Percentiles rank a stretch among this genome's conserved stretches.
These are phyloP conservation scores for Tenualosa thibaudeaui DNA, from an alignment of 2,797 vertebrate species.

Conservation along the genomic window DNA sequence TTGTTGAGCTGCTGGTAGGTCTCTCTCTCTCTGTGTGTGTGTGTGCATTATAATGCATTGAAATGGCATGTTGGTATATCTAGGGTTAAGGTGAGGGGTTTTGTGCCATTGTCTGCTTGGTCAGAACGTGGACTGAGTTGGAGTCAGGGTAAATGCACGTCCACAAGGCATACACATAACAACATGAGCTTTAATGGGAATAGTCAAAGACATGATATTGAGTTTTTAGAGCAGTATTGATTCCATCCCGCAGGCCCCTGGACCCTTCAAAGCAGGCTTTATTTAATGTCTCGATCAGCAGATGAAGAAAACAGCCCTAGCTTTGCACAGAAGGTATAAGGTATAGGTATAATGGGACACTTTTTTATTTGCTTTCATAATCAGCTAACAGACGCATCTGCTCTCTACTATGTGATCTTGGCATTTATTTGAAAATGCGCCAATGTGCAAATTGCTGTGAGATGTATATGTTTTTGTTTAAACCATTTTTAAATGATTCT, in stretches of 20 bases:
- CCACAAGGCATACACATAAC: slow-evolving; percentile 21
- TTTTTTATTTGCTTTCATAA: slow-evolving; percentile 73
- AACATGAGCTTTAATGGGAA: slow-evolving; percentile 14
- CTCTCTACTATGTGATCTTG: not conserved
- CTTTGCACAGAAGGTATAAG: slow-evolving; percentile 66
- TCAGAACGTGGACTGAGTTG: not conserved
- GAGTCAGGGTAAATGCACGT: not conserved
- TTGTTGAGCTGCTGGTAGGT: not conserved
- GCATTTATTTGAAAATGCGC: not conserved
- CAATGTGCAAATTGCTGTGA: not conserved
- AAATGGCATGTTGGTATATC: not conserved
- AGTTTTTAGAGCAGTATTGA: slow-evolving; percentile 44
- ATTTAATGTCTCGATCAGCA: slow-evolving; percentile 56
- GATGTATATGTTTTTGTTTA: not conserved
- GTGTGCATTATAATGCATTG: not conserved
- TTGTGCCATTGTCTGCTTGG: not conserved
- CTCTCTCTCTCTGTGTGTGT: slow-evolving; percentile 14
- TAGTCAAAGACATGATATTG: slow-evolving; percentile 48
- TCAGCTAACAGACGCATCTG: slow-evolving; percentile 45
- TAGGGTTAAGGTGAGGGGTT: not conserved
- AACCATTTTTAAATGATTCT: no score
- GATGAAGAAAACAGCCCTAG: slow-evolving; percentile 61
- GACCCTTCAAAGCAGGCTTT: slow-evolving; percentile 42
- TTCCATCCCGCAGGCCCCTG: slow-evolving; percentile 8
- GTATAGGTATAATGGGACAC: slow-evolving; percentile 64